phyloP scores from a whole-genome alignment of 1,140 invertebrate genomes.

The Apolygus lucorum region DNA sequence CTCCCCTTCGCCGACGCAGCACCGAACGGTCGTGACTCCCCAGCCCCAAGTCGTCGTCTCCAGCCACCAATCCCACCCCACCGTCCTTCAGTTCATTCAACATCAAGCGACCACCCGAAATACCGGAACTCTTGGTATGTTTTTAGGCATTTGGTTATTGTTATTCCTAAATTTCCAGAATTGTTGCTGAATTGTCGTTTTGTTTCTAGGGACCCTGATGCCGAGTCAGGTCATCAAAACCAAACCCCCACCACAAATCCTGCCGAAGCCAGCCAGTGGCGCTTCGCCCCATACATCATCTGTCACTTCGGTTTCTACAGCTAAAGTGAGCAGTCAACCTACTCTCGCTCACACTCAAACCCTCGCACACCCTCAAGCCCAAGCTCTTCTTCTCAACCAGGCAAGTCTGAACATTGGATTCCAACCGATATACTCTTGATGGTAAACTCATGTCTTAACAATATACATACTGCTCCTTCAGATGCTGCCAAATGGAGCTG shows the following conservation, averaged over 20 bases:
- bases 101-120: constrained; percentile 31
- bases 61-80: constrained; percentile 30
- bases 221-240: constrained; percentile 30
- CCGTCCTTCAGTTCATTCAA: constrained; percentile 34
- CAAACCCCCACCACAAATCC: constrained; percentile 39
- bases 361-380: constrained; percentile 29
- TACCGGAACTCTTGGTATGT: too few relatives aligned
- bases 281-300: constrained; percentile 25
- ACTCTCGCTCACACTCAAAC: constrained; percentile 23
- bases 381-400: constrained; percentile 35
- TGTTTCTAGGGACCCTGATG: neutral
- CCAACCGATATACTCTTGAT: too few relatives aligned
- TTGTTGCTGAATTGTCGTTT: neutral
- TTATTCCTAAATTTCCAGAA: neutral
- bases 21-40: constrained; percentile 27
- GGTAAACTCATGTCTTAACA: too few relatives aligned
- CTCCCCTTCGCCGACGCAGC: constrained; percentile 29
- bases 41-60: constrained; percentile 32
- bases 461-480: constrained; percentile 21
- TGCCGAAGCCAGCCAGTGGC: constrained; percentile 37
- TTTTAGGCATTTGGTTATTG: too few relatives aligned
- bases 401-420: constrained; percentile 23
- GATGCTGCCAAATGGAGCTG: constrained; percentile 35
- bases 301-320: constrained; percentile 18
- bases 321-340: constrained; percentile 15